These are phyloP conservation scores for Takifugu bimaculatus DNA, from an alignment of 2,113 vertebrate species.

Conservation along the genomic window DNA sequence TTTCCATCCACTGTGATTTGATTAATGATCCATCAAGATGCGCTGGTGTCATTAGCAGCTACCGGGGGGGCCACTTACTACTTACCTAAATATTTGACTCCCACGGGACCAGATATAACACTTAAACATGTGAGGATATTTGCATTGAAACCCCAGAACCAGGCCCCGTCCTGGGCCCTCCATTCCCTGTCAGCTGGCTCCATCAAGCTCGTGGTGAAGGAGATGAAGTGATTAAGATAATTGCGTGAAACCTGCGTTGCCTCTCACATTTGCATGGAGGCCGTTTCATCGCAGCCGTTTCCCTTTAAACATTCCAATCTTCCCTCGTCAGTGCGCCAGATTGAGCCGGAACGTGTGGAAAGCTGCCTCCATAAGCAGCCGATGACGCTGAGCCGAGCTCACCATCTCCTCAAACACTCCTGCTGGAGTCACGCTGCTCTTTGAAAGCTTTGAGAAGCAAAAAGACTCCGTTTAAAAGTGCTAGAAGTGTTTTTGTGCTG, in stretches of 20 bases:
- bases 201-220: constrained; percentile 51
- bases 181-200: constrained; percentile 18
- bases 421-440: constrained; percentile 44
- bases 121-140: no score
- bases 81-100: no score
- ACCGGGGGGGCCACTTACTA: no score
- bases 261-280: constrained; percentile 49
- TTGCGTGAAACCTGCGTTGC: constrained; percentile 51
- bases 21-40: not conserved
- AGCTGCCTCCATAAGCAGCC: constrained; percentile 2
- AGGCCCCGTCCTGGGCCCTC: constrained; percentile 6
- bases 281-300: constrained; percentile 8
- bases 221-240: constrained; percentile 65
- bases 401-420: not conserved
- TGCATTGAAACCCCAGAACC: not conserved
- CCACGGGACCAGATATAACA: no score
- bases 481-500: not conserved
- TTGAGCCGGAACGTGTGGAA: constrained; percentile 9
- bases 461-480: not conserved
- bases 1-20: not conserved
- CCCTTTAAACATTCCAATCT: not conserved
- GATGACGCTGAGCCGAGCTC: constrained; percentile 19
- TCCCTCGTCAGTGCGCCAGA: not conserved
- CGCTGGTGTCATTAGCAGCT: not conserved
- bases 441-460: constrained; percentile 10